Percentiles rank a stretch among this genome's conserved stretches.
phyloP scores from a whole-genome alignment of 2,113 vertebrate species.

The Halcyon malimbica region DNA sequence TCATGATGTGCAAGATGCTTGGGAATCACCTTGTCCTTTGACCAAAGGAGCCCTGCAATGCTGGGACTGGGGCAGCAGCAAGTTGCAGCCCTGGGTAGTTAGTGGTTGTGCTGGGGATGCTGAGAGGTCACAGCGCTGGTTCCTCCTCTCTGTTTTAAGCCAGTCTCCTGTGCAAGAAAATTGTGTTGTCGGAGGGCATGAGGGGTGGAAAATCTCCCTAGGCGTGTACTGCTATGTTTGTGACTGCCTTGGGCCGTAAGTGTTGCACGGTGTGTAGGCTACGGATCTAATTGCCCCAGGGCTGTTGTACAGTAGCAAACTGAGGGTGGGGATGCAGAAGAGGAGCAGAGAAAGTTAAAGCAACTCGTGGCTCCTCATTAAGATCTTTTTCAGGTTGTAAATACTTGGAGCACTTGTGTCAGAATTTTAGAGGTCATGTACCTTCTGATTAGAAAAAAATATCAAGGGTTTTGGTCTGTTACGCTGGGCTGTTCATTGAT shows the following conservation, averaged over 20 bases:
- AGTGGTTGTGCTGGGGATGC: rapidly evolving
- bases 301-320: neutral
- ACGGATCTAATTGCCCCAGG: neutral
- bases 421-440: neutral
- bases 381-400: neutral
- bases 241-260: neutral
- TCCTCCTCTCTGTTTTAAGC: neutral
- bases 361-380: neutral
- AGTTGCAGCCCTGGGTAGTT: neutral
- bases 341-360: neutral
- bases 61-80: neutral
- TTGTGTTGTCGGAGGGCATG: neutral
- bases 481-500: neutral
- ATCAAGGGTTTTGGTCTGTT: neutral
- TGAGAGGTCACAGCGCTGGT: neutral
- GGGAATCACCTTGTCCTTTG: neutral
- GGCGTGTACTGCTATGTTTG: neutral
- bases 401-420: neutral
- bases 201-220: neutral
- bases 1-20: neutral
- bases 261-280: neutral
- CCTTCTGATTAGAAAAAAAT: neutral
- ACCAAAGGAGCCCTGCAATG: neutral
- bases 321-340: neutral
- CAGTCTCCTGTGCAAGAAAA: neutral